A percentile compares a stretch with the other conserved stretches of the same genome.
These are phyloP conservation scores for Bhutanitis thaidina DNA, from an alignment of 2,888 invertebrate genomes.

Conservation along the genomic window DNA sequence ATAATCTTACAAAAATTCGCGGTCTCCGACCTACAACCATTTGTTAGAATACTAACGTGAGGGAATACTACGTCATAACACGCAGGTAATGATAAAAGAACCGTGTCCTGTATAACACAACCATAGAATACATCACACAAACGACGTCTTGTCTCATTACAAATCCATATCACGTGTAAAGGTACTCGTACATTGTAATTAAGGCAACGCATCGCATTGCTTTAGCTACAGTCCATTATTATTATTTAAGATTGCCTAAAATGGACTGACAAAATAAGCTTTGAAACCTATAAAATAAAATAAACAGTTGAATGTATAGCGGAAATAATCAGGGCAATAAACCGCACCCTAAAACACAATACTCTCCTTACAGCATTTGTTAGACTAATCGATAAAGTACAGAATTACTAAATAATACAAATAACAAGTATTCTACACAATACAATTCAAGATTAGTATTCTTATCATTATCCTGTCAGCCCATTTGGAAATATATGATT, in stretches of 20 bases:
- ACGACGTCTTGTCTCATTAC: neutral
- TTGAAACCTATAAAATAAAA: slow-evolving; percentile 5
- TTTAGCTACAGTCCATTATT: slow-evolving; percentile 3
- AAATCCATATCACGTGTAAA: neutral
- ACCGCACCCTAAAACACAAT: too few relatives aligned
- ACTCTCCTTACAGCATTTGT: too few relatives aligned
- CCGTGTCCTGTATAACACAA: neutral
- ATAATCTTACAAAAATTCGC: too few relatives aligned
- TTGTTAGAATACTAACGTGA: too few relatives aligned
- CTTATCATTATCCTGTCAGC: too few relatives aligned
- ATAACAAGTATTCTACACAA: too few relatives aligned
- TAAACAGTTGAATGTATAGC: neutral
- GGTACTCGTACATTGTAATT: neutral
- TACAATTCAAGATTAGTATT: too few relatives aligned
- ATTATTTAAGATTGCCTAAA: neutral
- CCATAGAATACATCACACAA: neutral
- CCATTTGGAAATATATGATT: too few relatives aligned
- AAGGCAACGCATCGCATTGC: slow-evolving; percentile 5
- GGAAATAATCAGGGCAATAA: too few relatives aligned
- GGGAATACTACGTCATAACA: neutral
- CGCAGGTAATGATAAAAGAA: neutral
- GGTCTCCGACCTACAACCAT: too few relatives aligned
- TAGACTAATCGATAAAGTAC: too few relatives aligned
- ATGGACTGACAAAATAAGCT: slow-evolving; percentile 6
- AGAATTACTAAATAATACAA: too few relatives aligned